These are phyloP conservation scores for Tetramorium parvispinum DNA, from an alignment of 1,140 invertebrate species.

Conservation along the genomic window DNA sequence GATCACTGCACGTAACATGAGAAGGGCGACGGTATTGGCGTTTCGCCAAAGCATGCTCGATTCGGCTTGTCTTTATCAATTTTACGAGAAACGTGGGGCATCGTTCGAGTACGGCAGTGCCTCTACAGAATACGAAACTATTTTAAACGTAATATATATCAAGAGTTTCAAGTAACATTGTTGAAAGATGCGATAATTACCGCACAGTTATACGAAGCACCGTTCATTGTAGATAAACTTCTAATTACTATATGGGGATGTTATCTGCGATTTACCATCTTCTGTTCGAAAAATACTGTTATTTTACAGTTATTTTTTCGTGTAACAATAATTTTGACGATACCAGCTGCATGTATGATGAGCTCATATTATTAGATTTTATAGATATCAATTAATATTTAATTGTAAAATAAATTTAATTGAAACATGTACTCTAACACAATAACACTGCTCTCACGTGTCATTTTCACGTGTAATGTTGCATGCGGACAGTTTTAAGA, in stretches of 20 bases:
- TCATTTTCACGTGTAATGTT: neutral
- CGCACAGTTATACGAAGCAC: slow-evolving; percentile 6
- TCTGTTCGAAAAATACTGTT: neutral
- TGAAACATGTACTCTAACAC: neutral
- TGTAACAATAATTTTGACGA: neutral
- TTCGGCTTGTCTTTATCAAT: slow-evolving; percentile 12
- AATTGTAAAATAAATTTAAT: neutral
- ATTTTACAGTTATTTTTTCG: neutral
- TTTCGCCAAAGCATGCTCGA: slow-evolving; percentile 20
- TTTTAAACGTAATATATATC: neutral
- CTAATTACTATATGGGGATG: slow-evolving; percentile 21
- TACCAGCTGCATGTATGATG: neutral
- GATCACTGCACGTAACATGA: slow-evolving; percentile 25
- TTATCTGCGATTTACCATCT: slow-evolving; percentile 22
- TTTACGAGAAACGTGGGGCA: neutral
- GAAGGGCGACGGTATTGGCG: slow-evolving; percentile 4
- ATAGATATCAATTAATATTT: neutral
- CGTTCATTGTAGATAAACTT: slow-evolving; percentile 35
- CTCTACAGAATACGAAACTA: neutral
- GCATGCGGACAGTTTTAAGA: neutral
- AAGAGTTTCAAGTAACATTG: neutral
- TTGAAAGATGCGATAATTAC: slow-evolving; percentile 21
- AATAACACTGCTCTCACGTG: neutral
- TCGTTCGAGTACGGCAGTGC: neutral
- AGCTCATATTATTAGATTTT: neutral